A percentile compares a stretch with the other conserved stretches of the same genome.
These are phyloP conservation scores for Gallirallus australis DNA, from an alignment of 2,797 vertebrate genomes.

Conservation along the genomic window DNA sequence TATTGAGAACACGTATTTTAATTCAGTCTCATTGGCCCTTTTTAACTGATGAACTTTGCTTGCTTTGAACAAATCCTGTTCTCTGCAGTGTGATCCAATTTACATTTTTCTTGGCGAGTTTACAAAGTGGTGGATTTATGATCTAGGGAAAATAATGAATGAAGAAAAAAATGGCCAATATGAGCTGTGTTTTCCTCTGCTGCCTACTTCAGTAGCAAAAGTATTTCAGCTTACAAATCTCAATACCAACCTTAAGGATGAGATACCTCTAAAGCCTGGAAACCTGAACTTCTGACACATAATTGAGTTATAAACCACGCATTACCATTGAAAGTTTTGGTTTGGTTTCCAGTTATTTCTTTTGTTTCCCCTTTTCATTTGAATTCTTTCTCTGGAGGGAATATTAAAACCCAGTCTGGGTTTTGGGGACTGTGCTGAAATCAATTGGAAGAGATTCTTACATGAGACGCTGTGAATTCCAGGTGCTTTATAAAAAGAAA, in stretches of 20 bases:
- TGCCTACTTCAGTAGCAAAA: background rate
- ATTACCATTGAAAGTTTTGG: background rate
- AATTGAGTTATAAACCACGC: background rate
- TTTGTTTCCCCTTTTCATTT: constrained; percentile 15
- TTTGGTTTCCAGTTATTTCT: background rate
- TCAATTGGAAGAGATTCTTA: background rate
- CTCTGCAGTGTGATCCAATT: background rate
- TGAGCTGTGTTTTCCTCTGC: background rate
- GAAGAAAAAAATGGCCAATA: background rate
- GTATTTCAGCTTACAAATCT: background rate
- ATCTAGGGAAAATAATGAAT: background rate
- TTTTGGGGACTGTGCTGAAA: background rate
- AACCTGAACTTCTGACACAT: background rate
- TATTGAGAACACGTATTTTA: background rate
- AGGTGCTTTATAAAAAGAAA: constrained; percentile 7
- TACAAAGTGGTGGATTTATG: background rate
- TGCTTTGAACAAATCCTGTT: background rate
- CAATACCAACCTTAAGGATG: background rate
- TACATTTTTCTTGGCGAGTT: background rate
- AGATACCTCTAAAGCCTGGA: background rate
- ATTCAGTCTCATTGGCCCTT: background rate
- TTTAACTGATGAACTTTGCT: background rate
- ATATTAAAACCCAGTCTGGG: constrained; percentile 1
- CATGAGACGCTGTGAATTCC: background rate
- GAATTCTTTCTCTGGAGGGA: background rate